Evolutionary conservation across 2,888 invertebrate genomes (phyloP), one percentile per base, ranked within the genome.

Genomic region (Liopterus haemorrhoidalis): DNA sequence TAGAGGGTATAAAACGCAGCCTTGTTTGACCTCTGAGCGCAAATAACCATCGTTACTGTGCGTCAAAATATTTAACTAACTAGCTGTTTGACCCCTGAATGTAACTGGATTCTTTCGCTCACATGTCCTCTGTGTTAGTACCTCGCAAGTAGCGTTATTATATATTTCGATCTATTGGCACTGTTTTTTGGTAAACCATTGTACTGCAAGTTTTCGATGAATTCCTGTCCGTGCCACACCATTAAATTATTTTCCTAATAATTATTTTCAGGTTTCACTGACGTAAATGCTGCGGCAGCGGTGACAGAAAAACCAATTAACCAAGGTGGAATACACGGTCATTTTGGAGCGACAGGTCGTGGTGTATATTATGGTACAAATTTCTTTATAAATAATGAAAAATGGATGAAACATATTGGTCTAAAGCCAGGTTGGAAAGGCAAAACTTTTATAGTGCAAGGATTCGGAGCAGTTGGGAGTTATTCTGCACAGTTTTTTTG

Each of bases 291-390:
- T n/a, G 75, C 80, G 54, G 89, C 86, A 11, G 86, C 86, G 62
- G 85, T 90, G 41, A 92, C 92, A 16, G 90, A 91, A 44, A 92
- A 92, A 67, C 89, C 90, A 20, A 85, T 91, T 59, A 83, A 87
- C 61, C 78, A 86, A 60, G 90, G 89, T 50, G 89, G 89, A 52
- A 88, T 91, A 60, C 84, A 87, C 64, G 91, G 90, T 19, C 77
- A 89, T 51, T 79, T 82, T 20, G 84, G 86, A 47, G 90, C 90
- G 5, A 91, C 90, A 11, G 91, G 91, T 43, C 75, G 80, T 56
- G 86, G 85, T 49, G 77, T 83, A 38, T 87, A 76, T 69, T 81
- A 85, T 67, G 82, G 82, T 36, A 70, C 83, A 53, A 75, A 79
- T 56, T 76, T 78, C 61, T 86, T 84, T 64, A 72, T 87, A 50